These are phyloP conservation scores for Larimichthys crocea DNA, from an alignment of 2,113 vertebrate species.

Conservation along the genomic window DNA sequence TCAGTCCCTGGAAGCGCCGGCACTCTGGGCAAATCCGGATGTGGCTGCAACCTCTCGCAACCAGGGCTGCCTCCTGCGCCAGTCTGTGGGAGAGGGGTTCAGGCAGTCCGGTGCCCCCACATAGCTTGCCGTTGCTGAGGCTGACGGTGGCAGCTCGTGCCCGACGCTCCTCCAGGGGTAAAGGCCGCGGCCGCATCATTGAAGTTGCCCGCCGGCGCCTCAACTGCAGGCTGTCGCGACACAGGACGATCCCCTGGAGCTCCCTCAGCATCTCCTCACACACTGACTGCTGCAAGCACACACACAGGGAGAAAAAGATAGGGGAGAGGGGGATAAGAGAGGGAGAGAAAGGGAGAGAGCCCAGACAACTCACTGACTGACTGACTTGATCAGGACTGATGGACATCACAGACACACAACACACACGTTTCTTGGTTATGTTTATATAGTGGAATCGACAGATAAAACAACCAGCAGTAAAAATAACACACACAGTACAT, in stretches of 20 bases:
- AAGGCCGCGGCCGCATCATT: constrained; percentile 83
- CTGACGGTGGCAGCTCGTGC: constrained; percentile 86
- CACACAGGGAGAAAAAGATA: constrained; percentile 61
- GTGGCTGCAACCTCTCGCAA: constrained; percentile 94
- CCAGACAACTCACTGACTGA: constrained; percentile 78
- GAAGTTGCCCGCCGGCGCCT: constrained; percentile 84
- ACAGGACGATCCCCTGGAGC: constrained; percentile 94
- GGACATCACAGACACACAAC: constrained; percentile 59
- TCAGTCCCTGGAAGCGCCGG: constrained; percentile 94
- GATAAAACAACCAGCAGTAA: background rate
- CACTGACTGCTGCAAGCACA: constrained; percentile 88
- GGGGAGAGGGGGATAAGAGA: constrained; percentile 65
- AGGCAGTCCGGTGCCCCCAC: constrained; percentile 88
- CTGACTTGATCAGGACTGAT: constrained; percentile 62
- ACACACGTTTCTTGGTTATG: constrained; percentile 45
- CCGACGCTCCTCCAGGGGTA: constrained; percentile 86
- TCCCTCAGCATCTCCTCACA: constrained; percentile 98
- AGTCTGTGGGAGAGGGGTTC: constrained; percentile 95
- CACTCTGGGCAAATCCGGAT: constrained; percentile 97
- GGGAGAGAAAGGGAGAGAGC: constrained; percentile 68
- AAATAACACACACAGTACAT: constrained; percentile 21
- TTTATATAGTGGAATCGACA: constrained; percentile 7
- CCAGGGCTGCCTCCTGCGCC: constrained; percentile 92
- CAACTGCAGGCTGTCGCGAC: constrained; percentile 92
- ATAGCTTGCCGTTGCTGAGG: constrained; percentile 94